Percentiles rank a stretch among this genome's conserved stretches.
Conservation (phyloP, 1,140 invertebrate genomes). For the Helicoverpa zea region DNA sequence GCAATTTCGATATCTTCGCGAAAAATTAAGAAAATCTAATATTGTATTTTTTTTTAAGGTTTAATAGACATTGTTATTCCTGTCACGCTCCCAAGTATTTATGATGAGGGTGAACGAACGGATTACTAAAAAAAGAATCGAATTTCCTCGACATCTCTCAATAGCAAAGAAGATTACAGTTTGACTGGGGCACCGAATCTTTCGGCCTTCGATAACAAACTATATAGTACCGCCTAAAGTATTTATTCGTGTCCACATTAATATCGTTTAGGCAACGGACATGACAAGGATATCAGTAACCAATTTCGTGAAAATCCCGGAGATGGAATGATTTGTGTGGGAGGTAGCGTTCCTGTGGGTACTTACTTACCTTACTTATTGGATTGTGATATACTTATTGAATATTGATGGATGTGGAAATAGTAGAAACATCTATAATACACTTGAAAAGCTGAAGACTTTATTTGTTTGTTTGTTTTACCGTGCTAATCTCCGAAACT, state of each 20-base stretch:
- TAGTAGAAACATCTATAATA: too few relatives aligned
- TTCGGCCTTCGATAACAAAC: too few relatives aligned
- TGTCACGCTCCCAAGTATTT: conserved; percentile 53
- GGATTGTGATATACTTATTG: too few relatives aligned
- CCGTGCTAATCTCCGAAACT: too few relatives aligned
- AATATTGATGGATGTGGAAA: too few relatives aligned
- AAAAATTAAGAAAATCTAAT: not conserved
- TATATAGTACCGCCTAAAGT: not conserved
- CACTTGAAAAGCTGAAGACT: too few relatives aligned
- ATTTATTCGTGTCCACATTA: not conserved
- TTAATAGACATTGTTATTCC: conserved; percentile 51
- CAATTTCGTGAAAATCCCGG: not conserved
- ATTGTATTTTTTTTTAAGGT: not conserved
- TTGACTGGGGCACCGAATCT: not conserved
- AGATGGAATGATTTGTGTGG: not conserved
- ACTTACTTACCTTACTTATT: too few relatives aligned
- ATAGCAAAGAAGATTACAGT: not conserved
- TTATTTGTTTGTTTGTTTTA: too few relatives aligned
- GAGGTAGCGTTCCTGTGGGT: not conserved
- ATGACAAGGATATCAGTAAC: not conserved
- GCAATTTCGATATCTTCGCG: not conserved
- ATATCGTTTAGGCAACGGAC: not conserved
- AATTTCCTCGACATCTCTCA: not conserved
- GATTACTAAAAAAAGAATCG: conserved; percentile 55
- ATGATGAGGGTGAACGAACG: conserved; percentile 63